These are phyloP conservation scores for Lithophane socia DNA, from an alignment of 2,888 invertebrate species.

Conservation along the genomic window DNA sequence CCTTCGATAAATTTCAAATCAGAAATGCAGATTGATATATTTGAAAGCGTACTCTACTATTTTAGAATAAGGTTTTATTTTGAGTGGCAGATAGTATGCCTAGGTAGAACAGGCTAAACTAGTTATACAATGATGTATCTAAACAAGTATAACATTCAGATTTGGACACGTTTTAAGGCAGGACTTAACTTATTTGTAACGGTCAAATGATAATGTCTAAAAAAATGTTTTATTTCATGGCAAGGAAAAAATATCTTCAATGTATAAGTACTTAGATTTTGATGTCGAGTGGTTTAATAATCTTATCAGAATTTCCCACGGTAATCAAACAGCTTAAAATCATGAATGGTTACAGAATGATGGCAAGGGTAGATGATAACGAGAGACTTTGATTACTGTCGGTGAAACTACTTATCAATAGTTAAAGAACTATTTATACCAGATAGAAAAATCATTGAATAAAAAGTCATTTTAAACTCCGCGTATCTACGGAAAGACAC, in stretches of 20 bases:
- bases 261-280: background rate
- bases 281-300: background rate
- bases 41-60: conserved; percentile 14
- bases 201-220: background rate
- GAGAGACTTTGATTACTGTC: background rate
- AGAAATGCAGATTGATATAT: background rate
- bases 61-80: conserved; percentile 10
- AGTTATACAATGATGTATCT: conserved; percentile 31
- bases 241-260: background rate
- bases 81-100: background rate
- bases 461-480: conserved; percentile 11
- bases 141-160: conserved; percentile 31
- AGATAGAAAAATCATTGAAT: background rate
- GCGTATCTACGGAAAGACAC: background rate
- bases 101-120: conserved; percentile 32
- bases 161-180: conserved; percentile 10
- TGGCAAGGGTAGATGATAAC: background rate
- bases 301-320: conserved; percentile 41
- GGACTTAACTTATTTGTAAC: background rate
- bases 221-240: background rate
- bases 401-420: background rate
- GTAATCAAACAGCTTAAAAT: conserved; percentile 14
- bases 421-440: background rate
- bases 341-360: background rate
- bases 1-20: conserved; percentile 12